Conservation (phyloP, 2,888 invertebrate species). For the Rhorus exstirpatorius region DNA sequence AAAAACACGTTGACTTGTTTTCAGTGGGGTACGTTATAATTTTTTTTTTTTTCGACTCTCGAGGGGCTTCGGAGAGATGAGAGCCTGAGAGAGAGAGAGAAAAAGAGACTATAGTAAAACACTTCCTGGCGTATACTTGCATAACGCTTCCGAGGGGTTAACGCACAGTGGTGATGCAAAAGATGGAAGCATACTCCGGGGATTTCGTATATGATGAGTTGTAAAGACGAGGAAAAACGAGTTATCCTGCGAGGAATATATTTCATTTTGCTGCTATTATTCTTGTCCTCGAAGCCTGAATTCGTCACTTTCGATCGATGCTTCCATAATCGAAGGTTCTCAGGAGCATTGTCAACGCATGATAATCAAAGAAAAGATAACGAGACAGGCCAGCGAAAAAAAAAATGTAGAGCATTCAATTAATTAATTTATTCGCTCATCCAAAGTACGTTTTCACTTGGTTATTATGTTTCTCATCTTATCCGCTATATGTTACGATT, state of each 20-base stretch:
- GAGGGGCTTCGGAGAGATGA: not conserved
- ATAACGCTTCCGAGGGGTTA: not conserved
- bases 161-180: conserved; percentile 24
- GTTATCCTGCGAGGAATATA: conserved; percentile 3
- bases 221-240: conserved; percentile 21
- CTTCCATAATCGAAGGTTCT: not conserved
- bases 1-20: conserved; percentile 53
- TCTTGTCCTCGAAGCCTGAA: too few relatives aligned
- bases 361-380: not conserved
- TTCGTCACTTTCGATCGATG: too few relatives aligned
- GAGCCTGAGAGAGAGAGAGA: not conserved
- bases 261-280: conserved; percentile 4
- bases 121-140: not conserved
- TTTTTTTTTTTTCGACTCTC: conserved; percentile 29
- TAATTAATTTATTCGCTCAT: conserved; percentile 6
- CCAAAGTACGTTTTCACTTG: conserved; percentile 9
- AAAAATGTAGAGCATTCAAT: not conserved
- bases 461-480: not conserved
- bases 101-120: not conserved
- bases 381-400: not conserved
- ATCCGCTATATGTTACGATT: conserved; percentile 16
- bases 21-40: conserved; percentile 45
- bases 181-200: not conserved
- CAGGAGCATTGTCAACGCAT: not conserved
- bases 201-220: conserved; percentile 30